A percentile compares a stretch with the other conserved stretches of the same genome.
phyloP scores from a whole-genome alignment of 2,888 invertebrate species.

The Cistogaster globosa region DNA sequence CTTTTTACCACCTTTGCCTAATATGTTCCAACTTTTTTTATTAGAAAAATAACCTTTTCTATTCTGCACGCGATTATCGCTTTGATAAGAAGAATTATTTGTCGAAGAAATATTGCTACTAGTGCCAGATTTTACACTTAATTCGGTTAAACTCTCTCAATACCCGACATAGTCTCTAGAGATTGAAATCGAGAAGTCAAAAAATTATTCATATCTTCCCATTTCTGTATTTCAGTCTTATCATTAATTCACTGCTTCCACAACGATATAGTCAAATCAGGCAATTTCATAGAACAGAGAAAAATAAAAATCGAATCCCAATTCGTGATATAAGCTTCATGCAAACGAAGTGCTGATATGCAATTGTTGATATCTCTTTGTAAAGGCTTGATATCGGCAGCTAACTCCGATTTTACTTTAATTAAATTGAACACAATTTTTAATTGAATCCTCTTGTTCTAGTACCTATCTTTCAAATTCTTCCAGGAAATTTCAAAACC shows the following conservation, averaged over 20 bases:
- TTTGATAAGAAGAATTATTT: no score
- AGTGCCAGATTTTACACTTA: no score
- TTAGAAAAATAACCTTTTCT: no score
- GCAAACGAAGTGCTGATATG: neutral
- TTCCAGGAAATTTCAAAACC: no score
- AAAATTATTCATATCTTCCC: neutral
- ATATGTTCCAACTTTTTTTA: neutral
- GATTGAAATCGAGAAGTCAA: conserved; percentile 34
- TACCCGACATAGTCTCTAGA: conserved; percentile 24
- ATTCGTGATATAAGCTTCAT: neutral
- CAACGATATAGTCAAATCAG: neutral
- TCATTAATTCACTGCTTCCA: neutral
- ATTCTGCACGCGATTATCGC: no score
- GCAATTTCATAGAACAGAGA: conserved; percentile 1
- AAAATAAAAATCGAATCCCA: neutral
- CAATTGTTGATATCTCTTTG: conserved; percentile 11
- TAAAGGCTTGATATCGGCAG: neutral
- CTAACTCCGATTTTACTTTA: neutral
- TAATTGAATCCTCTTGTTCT: no score
- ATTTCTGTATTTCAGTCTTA: neutral
- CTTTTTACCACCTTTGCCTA: neutral
- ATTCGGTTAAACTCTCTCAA: no score
- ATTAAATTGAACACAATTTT: no score
- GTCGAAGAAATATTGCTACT: no score
- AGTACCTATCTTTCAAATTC: no score